Percentiles rank a stretch among this genome's conserved stretches.
These are phyloP conservation scores for Gulo gulo DNA, from an alignment of 2,113 vertebrate genomes.

Conservation along the genomic window DNA sequence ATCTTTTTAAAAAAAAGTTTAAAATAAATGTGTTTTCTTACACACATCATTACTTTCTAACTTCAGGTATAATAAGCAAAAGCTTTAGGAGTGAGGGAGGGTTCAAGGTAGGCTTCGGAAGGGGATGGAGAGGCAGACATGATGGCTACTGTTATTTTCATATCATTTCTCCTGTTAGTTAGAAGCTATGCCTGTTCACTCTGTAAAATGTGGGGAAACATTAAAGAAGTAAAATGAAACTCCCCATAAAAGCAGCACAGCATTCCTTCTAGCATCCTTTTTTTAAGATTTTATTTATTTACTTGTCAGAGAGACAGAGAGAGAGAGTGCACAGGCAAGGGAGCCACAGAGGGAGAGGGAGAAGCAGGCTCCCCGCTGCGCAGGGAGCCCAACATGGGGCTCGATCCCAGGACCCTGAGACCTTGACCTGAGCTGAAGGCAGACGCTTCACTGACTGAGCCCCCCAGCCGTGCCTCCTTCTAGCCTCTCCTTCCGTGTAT, in stretches of 20 bases:
- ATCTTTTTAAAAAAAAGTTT: background rate
- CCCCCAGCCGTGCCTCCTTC: background rate
- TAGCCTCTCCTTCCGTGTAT: background rate
- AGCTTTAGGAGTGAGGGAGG: background rate
- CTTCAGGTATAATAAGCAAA: background rate
- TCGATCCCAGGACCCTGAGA: background rate
- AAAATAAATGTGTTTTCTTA: background rate
- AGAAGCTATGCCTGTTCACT: background rate
- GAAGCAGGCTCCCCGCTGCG: too few species aligned
- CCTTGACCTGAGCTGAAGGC: background rate
- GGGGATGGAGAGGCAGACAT: background rate
- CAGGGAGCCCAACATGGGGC: background rate
- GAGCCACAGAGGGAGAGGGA: background rate
- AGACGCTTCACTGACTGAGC: background rate
- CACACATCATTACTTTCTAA: background rate
- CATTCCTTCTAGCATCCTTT: background rate
- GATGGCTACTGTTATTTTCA: accelerated
- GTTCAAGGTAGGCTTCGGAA: background rate
- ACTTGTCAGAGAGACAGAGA: background rate
- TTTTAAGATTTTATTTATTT: background rate
- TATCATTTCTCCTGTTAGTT: background rate
- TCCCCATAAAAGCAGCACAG: too few species aligned
- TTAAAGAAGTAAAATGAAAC: background rate
- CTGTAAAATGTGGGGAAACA: background rate
- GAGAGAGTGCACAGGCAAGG: background rate